phyloP scores from a whole-genome alignment of 2,113 vertebrate genomes.

The Eubucco bourcierii region DNA sequence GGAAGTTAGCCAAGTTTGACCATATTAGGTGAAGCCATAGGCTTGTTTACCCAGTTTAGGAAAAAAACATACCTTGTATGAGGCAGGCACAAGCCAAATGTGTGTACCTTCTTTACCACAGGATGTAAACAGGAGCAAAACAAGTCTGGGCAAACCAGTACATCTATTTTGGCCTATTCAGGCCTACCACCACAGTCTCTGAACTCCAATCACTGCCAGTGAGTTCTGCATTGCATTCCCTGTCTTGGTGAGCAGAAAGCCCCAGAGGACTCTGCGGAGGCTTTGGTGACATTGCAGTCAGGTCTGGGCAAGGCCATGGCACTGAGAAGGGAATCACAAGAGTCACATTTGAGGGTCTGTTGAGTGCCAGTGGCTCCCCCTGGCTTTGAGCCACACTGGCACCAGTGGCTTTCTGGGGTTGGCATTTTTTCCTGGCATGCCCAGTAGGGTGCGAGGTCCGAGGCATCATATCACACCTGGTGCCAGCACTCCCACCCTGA shows the following conservation, averaged over 20 bases:
- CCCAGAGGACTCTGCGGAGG: not conserved
- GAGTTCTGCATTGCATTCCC: accelerated
- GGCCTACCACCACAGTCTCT: not conserved
- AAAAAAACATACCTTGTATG: too few species aligned
- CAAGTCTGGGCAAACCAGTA: too few species aligned
- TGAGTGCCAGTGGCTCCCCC: not conserved
- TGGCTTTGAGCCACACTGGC: not conserved
- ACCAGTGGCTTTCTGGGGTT: not conserved
- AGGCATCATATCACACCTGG: accelerated
- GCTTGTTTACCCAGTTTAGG: too few species aligned
- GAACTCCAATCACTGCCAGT: accelerated
- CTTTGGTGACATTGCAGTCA: accelerated
- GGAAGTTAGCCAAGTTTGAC: too few species aligned
- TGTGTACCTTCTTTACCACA: too few species aligned
- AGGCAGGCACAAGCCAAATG: too few species aligned
- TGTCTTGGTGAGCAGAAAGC: not conserved
- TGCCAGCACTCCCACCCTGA: not conserved
- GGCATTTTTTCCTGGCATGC: accelerated
- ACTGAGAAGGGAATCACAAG: not conserved
- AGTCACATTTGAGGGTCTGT: not conserved
- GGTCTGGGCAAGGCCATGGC: not conserved
- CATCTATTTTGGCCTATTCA: too few species aligned
- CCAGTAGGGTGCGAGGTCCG: accelerated
- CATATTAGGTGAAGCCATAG: too few species aligned
- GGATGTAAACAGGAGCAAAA: too few species aligned